phyloP scores from a whole-genome alignment of 2,113 vertebrate genomes.

The Cottus gobio region DNA sequence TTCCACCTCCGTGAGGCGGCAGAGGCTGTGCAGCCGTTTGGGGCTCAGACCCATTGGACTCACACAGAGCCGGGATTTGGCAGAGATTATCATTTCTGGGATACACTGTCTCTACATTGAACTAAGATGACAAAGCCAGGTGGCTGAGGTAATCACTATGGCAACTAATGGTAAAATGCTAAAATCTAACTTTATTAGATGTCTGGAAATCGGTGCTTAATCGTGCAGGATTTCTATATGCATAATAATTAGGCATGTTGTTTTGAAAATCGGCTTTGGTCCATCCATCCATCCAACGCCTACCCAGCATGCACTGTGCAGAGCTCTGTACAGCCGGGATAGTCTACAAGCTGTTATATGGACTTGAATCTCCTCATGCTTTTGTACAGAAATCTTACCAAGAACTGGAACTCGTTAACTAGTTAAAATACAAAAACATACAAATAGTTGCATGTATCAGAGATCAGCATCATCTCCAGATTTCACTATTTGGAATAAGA shows the following conservation, averaged over 20 bases:
- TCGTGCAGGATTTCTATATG: neutral
- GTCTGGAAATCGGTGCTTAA: neutral
- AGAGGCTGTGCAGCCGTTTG: slow-evolving; percentile 49
- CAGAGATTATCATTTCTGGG: slow-evolving; percentile 38
- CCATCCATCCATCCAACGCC: neutral
- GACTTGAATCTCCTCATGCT: neutral
- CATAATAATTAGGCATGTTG: neutral
- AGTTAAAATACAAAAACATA: neutral
- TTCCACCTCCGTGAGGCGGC: slow-evolving; percentile 64
- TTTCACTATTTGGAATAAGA: neutral
- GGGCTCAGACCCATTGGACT: slow-evolving; percentile 52
- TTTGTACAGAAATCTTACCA: neutral
- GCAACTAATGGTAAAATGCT: slow-evolving; percentile 7
- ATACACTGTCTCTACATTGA: slow-evolving; percentile 23
- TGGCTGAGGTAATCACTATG: neutral
- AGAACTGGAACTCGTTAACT: neutral
- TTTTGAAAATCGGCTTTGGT: neutral
- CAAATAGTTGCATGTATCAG: neutral
- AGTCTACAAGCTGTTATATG: neutral
- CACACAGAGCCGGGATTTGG: slow-evolving; percentile 52
- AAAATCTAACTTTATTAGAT: neutral
- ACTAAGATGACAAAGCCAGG: slow-evolving; percentile 37
- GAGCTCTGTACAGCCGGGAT: neutral
- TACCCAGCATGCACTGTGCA: neutral
- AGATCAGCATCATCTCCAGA: neutral